Evolutionary conservation across 2,888 invertebrate species (phyloP).

Genomic region (Apamea sordens): DNA sequence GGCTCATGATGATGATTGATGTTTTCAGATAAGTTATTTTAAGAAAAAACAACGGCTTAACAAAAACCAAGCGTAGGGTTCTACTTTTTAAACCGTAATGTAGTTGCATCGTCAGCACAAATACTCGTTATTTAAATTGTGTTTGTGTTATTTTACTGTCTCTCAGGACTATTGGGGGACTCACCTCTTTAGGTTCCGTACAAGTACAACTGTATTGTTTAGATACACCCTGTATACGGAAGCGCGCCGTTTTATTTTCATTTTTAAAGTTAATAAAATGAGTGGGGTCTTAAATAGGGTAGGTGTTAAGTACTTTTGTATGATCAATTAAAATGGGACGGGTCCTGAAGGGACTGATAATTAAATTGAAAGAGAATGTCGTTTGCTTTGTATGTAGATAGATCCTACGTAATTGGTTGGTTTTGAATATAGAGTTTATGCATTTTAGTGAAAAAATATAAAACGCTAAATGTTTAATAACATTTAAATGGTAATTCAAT

Average conservation of each 20-base stretch:
- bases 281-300: conserved; percentile 21
- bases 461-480: not conserved
- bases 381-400: not conserved
- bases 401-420: not conserved
- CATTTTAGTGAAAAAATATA: not conserved
- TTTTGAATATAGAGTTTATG: not conserved
- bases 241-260: conserved; percentile 24
- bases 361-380: conserved; percentile 24
- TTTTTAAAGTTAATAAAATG: conserved; percentile 30
- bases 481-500: not conserved
- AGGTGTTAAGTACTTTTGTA: conserved; percentile 39
- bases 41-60: too few relatives aligned
- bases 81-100: too few relatives aligned
- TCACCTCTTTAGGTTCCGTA: conserved; percentile 63
- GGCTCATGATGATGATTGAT: too few relatives aligned
- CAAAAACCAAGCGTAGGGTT: too few relatives aligned
- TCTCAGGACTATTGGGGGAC: conserved; percentile 64
- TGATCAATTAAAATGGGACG: conserved; percentile 22
- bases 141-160: conserved; percentile 77
- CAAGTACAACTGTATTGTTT: conserved; percentile 46
- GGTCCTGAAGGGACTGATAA: not conserved
- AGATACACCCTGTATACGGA: conserved; percentile 11
- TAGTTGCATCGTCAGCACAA: too few relatives aligned
- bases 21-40: too few relatives aligned
- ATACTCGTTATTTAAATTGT: too few relatives aligned